A percentile compares a stretch with the other conserved stretches of the same genome.
Conservation (phyloP, 2,113 vertebrate species). For the Taurulus bubalis region DNA sequence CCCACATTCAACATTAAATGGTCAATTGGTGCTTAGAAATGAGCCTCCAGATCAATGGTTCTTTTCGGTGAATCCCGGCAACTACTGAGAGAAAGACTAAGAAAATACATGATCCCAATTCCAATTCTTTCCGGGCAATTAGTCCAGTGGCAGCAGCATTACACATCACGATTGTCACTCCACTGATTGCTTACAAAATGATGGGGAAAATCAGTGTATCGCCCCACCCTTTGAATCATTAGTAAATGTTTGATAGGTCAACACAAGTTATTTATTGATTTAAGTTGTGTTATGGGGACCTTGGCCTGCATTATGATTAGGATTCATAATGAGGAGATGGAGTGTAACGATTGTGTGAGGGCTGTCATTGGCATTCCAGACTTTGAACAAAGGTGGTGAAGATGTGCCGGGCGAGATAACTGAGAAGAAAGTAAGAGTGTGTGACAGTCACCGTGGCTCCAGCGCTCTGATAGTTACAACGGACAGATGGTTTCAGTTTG, state of each 20-base stretch:
- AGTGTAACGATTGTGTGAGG: too few species aligned
- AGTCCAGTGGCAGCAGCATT: background rate
- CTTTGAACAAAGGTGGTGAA: background rate
- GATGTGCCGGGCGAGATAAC: background rate
- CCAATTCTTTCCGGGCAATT: background rate
- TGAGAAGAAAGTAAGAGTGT: too few species aligned
- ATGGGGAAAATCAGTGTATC: background rate
- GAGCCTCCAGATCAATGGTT: background rate
- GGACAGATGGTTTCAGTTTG: too few species aligned
- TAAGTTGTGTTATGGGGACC: background rate
- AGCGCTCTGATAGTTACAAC: too few species aligned
- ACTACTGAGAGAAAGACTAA: background rate
- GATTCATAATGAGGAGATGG: background rate
- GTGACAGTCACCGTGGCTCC: too few species aligned
- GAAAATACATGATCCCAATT: background rate
- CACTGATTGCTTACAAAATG: background rate
- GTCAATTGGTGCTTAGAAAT: background rate
- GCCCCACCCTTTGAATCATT: background rate
- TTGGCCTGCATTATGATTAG: background rate
- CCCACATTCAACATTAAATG: background rate
- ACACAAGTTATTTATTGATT: background rate
- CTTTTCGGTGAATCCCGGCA: background rate
- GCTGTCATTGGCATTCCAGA: background rate
- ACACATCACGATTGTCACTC: background rate
- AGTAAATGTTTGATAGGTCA: background rate